Base-by-base conservation (phyloP, 2,113 vertebrate genomes). In the Cavia aperea region DNA sequence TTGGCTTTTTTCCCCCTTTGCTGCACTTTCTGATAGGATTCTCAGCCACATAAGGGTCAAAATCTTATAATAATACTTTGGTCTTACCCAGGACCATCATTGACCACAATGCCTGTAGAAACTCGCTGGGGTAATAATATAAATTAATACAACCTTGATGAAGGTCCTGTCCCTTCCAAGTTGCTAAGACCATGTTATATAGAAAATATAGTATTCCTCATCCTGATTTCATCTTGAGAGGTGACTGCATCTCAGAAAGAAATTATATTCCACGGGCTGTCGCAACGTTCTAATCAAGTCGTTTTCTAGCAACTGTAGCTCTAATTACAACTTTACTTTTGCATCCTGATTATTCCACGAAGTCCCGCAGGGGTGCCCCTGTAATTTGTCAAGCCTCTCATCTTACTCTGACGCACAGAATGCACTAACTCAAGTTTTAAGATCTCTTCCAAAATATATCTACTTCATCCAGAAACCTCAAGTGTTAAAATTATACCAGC, bases 361-460 rank as follows among this genome's bases (percentile, higher is more conserved):
- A 85, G 31, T 29, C 23, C 60, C 21, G 5, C 51, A 23, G 36
- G 9, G 4, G 3, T 36, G 23, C 14, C 39, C 63, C 54, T 56
- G 1, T 79, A 78, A 73, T 60, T 86, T 94, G 12, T 49, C 82
- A 85, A 24, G 16, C 26, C 62, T 88, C 39, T 56, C 6, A 26
- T 56, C 54, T 92, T 81, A 24, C 88, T 85, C 39, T 84, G 70
- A 63, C 29, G 63, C 26, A 21, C 19, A 85, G 13, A 10, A 26
- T 46, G 43, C 6, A 33, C 15, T 16, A 33, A 93, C 62, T 72
- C 54, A 51, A 29, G n/a, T 92, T 91, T 85, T 49, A 81, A 51
- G 14, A 33, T 91, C 43, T 86, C 65, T 95, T 94, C 73, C 65
- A 95, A 93, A 93, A 92, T 75, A 1, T 88, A 31, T 93, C 62